Base-by-base conservation (phyloP, 2,888 invertebrate genomes). In the Urechis unicinctus region DNA sequence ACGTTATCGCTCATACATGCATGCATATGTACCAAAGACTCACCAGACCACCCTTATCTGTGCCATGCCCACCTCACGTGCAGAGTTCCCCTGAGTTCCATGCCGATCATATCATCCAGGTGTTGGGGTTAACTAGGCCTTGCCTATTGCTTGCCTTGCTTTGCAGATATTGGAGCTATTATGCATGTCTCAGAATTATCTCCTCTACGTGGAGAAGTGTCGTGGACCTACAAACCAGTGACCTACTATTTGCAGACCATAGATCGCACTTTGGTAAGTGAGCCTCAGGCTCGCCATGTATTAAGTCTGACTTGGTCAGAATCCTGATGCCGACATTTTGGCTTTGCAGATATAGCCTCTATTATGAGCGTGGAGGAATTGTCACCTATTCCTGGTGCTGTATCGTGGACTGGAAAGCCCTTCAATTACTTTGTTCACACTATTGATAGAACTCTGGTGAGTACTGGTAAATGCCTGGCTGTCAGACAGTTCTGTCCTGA, bases 181-280 rank as follows among this genome's bases (percentile, higher is more conserved):
- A 94, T 98, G 91, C 93, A 95, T 79, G 94, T 98, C 44, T 88
- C 88, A 64, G 95, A 96, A 81, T 88, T 98, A 86, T 88, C 92
- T 61, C 94, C 96, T 22, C 81, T 95, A 62, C 86, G 88, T 74
- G 94, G 94, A 64, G 94, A 94, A 13, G 97, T 97, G 59, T 97
- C 97, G 22, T 98, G 98, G 98, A 99, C 98, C 59, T 93, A 93
- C 64, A 96, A 94, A 79, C 92, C 96, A 52, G 97, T 98, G 70
- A 92, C 94, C 63, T 99, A 98, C 83, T 99, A 92, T 82, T 84
- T 97, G 69, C 98, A 99, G 81, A 88, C 90, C 71, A 95, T 98
- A 77, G 97, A 99, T 84, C 86, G 95, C 78, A 93, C 93, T 68
- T 61, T 73, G 73, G 78, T 78, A 65, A 73, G 75, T 71, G 31